Percentiles rank a stretch among this genome's conserved stretches.
phyloP scores from a whole-genome alignment of 1,140 invertebrate genomes.

The Drosophila sturtevanti region DNA sequence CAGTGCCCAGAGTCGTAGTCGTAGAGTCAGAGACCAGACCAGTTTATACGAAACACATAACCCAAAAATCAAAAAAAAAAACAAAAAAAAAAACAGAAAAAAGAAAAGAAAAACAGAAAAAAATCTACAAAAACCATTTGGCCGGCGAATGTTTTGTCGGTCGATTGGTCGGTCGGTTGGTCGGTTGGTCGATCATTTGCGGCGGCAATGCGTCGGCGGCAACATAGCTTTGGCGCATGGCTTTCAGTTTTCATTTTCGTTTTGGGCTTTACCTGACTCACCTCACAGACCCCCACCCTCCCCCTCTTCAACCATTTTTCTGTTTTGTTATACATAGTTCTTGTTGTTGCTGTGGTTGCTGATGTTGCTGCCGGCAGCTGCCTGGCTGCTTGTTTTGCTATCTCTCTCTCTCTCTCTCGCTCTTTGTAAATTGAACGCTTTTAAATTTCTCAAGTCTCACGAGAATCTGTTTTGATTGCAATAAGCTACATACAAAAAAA shows the following conservation, averaged over 20 bases:
- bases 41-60: conserved; percentile 55
- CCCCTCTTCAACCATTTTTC: too few species aligned
- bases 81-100: conserved; percentile 33
- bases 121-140: conserved; percentile 51
- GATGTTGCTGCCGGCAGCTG: too few species aligned
- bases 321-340: not conserved
- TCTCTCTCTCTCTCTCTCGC: too few species aligned
- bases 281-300: too few species aligned
- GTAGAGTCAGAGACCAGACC: conserved; percentile 38
- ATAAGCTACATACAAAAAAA: too few species aligned
- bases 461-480: not conserved
- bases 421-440: too few species aligned
- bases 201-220: conserved; percentile 11
- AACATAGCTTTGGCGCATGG: conserved; percentile 43
- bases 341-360: conserved; percentile 4
- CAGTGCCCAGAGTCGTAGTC: conserved; percentile 32
- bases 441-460: not conserved
- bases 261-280: conserved; percentile 8
- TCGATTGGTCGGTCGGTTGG: conserved; percentile 21
- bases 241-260: conserved; percentile 67
- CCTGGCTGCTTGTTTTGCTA: too few species aligned
- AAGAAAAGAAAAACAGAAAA: conserved; percentile 39
- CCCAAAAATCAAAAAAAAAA: conserved; percentile 39
- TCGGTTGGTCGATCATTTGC: not conserved
- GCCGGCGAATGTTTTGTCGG: conserved; percentile 27